Percentiles rank a stretch among this genome's conserved stretches.
Evolutionary conservation across 2,797 vertebrate species (phyloP).

Genomic region (Taenioides sp.): DNA sequence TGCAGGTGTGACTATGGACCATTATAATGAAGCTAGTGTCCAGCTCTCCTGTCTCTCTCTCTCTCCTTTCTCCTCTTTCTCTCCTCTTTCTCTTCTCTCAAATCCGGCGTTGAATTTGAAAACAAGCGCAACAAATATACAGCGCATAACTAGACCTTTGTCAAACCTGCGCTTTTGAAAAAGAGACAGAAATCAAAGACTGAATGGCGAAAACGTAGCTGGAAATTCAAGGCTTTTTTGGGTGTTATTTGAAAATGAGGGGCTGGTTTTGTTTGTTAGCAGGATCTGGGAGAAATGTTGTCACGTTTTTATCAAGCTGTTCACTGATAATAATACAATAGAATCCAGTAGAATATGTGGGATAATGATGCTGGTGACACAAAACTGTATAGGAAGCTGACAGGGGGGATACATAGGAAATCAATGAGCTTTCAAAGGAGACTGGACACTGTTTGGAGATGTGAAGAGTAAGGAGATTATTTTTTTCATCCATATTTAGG

Average conservation of each 20-base stretch:
- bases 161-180: not conserved
- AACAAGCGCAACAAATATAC: not conserved
- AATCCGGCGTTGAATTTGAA: not conserved
- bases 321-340: not conserved
- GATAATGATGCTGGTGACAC: not conserved
- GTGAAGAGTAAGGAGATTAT: not conserved
- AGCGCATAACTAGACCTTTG: not conserved
- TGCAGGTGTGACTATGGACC: constrained; percentile 10
- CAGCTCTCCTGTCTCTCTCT: not conserved
- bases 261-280: not conserved
- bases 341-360: too few relatives aligned
- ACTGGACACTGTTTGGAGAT: too few relatives aligned
- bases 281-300: not conserved
- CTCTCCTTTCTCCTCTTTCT: constrained; percentile 2
- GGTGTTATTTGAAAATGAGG: constrained; percentile 12
- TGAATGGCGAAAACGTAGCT: not conserved
- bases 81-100: not conserved
- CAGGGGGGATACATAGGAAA: not conserved
- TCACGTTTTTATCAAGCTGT: not conserved
- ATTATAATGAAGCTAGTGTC: constrained; percentile 27
- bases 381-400: not conserved
- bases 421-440: not conserved
- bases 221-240: not conserved
- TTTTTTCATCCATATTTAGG: not conserved
- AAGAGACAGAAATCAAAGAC: not conserved